Percentiles rank a stretch among this genome's conserved stretches.
phyloP scores from a whole-genome alignment of 2,797 vertebrate genomes.

The Tenualosa ilisha region DNA sequence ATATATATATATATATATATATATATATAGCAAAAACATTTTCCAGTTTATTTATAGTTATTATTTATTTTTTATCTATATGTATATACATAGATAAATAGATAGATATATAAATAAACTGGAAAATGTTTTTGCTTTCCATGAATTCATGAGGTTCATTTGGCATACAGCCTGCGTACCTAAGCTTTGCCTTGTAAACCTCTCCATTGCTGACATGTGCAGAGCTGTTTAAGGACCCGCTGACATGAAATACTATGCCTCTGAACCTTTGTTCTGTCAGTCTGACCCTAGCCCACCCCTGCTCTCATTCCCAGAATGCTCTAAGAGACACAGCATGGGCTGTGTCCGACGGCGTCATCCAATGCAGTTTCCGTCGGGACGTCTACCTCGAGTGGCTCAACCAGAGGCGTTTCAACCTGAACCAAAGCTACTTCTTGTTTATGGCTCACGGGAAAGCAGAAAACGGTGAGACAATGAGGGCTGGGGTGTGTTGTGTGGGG shows the following conservation, averaged over 20 bases:
- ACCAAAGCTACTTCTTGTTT: constrained; percentile 83
- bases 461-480: constrained; percentile 65
- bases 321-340: constrained; percentile 78
- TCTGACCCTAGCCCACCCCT: constrained; percentile 15
- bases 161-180: background rate
- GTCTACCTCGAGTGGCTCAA: constrained; percentile 59
- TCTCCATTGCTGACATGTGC: constrained; percentile 11
- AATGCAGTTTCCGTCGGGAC: constrained; percentile 82
- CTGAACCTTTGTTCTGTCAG: background rate
- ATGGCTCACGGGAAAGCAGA: constrained; percentile 77
- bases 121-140: background rate
- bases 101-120: too few species aligned
- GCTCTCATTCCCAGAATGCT: constrained; percentile 62
- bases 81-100: too few species aligned
- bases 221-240: background rate
- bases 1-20: too few species aligned
- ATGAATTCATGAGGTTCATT: background rate
- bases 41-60: too few species aligned
- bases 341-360: constrained; percentile 75
- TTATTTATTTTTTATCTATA: too few species aligned
- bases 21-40: too few species aligned
- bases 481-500: too few species aligned
- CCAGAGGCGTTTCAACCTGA: constrained; percentile 74
- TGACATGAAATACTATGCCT: constrained; percentile 17
- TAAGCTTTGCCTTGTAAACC: background rate